Percentiles rank a stretch among this genome's conserved stretches.
These are phyloP conservation scores for Pholis gunnellus DNA, from an alignment of 2,113 vertebrate genomes.

Conservation along the genomic window DNA sequence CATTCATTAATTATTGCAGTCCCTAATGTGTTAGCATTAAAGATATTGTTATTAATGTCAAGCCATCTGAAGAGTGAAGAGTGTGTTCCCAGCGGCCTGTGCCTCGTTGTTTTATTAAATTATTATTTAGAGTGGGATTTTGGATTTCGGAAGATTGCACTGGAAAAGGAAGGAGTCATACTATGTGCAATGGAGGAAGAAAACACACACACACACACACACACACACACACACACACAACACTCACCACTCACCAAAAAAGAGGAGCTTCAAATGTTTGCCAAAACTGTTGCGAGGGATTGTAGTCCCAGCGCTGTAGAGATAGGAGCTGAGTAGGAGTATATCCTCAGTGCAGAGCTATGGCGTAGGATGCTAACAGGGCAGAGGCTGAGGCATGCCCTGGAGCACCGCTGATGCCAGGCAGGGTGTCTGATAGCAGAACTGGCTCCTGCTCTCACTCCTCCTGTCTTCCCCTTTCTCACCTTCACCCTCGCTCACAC, in stretches of 20 bases:
- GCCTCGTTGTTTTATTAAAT: constrained; percentile 2
- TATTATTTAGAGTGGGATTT: constrained; percentile 39
- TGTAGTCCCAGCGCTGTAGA: constrained; percentile 49
- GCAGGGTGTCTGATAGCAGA: constrained; percentile 57
- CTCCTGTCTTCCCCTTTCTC: constrained; percentile 5
- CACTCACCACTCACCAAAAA: constrained; percentile 12
- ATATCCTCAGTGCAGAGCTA: constrained; percentile 43
- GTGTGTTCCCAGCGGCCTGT: constrained; percentile 59
- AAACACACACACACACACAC: constrained; percentile 18
- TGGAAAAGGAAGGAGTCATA: constrained; percentile 6
- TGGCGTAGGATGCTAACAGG: constrained; percentile 62
- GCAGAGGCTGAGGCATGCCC: constrained; percentile 69
- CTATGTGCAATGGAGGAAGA: neutral
- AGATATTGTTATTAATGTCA: constrained; percentile 88
- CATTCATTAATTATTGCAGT: constrained; percentile 90
- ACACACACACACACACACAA: no score
- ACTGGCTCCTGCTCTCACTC: neutral
- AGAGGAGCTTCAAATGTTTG: constrained; percentile 44
- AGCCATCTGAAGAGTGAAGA: constrained; percentile 74
- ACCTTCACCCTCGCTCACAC: constrained; percentile 5
- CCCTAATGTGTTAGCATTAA: constrained; percentile 87
- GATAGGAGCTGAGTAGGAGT: constrained; percentile 55
- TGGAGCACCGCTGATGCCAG: constrained; percentile 59
- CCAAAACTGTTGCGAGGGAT: constrained; percentile 52
- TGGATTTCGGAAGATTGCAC: constrained; percentile 6